A percentile compares a stretch with the other conserved stretches of the same genome.
Conservation (phyloP, 2,113 vertebrate genomes). For the Aegotheles bennettii region DNA sequence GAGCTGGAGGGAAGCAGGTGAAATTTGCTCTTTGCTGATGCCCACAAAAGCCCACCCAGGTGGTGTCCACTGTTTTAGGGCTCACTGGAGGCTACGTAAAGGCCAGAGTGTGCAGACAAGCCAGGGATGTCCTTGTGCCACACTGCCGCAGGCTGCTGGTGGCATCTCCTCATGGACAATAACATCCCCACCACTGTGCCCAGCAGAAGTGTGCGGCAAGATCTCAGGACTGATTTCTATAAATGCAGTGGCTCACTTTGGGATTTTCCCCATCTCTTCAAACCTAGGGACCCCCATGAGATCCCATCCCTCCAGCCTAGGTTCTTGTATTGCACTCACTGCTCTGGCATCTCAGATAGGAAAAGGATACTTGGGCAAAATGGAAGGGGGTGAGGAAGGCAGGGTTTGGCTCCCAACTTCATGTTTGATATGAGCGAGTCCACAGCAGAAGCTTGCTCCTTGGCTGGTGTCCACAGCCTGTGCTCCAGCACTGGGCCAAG, state of each 20-base stretch:
- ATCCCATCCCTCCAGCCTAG: background rate
- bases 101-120: background rate
- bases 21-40: background rate
- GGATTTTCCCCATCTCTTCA: background rate
- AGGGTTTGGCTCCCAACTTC: background rate
- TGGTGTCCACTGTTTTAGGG: background rate
- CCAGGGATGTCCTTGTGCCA: background rate
- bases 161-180: background rate
- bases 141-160: background rate
- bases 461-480: background rate
- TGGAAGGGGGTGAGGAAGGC: background rate
- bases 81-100: background rate
- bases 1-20: background rate
- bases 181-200: rapidly evolving
- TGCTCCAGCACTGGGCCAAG: background rate
- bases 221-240: background rate
- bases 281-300: rapidly evolving
- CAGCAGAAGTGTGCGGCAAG: background rate
- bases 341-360: background rate
- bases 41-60: background rate
- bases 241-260: background rate
- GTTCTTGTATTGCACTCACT: background rate
- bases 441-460: background rate
- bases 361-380: background rate
- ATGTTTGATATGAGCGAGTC: background rate